Percentiles rank a stretch among this genome's conserved stretches.
These are phyloP conservation scores for Drosophila emarginata DNA, from an alignment of 2,888 invertebrate species.

Conservation along the genomic window DNA sequence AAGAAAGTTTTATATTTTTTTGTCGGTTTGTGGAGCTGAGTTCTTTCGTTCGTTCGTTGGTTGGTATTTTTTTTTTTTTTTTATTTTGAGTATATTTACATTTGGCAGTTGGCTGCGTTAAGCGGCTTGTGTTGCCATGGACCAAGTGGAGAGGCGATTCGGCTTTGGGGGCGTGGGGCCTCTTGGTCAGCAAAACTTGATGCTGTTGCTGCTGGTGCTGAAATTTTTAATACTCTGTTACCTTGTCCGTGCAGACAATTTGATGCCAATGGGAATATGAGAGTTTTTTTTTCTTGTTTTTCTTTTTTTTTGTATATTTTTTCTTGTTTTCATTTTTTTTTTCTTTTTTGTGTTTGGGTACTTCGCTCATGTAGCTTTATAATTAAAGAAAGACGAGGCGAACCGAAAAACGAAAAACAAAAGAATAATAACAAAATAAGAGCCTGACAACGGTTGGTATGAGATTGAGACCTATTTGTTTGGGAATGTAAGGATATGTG, in stretches of 20 bases:
- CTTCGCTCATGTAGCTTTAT: slow-evolving; percentile 50
- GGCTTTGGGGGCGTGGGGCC: slow-evolving; percentile 17
- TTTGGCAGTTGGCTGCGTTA: slow-evolving; percentile 77
- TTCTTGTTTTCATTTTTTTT: slow-evolving; percentile 12
- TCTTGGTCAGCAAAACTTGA: slow-evolving; percentile 50
- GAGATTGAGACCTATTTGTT: slow-evolving; percentile 32
- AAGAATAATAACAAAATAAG: slow-evolving; percentile 50
- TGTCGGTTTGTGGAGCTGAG: slow-evolving; percentile 38
- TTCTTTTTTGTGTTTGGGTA: slow-evolving; percentile 16
- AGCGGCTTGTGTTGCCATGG: slow-evolving; percentile 74
- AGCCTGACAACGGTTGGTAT: slow-evolving; percentile 65
- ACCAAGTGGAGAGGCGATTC: slow-evolving; percentile 14
- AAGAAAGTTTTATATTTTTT: slow-evolving; percentile 74
- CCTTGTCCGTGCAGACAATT: slow-evolving; percentile 70
- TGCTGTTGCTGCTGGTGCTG: slow-evolving; percentile 59
- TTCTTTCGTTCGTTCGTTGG: slow-evolving; percentile 9
- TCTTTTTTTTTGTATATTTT: neutral
- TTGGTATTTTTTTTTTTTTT: slow-evolving; percentile 27
- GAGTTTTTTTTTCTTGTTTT: slow-evolving; percentile 9
- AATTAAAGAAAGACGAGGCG: slow-evolving; percentile 64
- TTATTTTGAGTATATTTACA: slow-evolving; percentile 70
- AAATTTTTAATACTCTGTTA: slow-evolving; percentile 75
- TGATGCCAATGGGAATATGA: slow-evolving; percentile 63
- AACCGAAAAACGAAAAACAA: slow-evolving; percentile 42
- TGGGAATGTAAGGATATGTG: slow-evolving; percentile 29